Percentiles rank a stretch among this genome's conserved stretches.
Evolutionary conservation across 2,797 vertebrate species (phyloP).

Genomic region (Stomatorhinus walkeri): DNA sequence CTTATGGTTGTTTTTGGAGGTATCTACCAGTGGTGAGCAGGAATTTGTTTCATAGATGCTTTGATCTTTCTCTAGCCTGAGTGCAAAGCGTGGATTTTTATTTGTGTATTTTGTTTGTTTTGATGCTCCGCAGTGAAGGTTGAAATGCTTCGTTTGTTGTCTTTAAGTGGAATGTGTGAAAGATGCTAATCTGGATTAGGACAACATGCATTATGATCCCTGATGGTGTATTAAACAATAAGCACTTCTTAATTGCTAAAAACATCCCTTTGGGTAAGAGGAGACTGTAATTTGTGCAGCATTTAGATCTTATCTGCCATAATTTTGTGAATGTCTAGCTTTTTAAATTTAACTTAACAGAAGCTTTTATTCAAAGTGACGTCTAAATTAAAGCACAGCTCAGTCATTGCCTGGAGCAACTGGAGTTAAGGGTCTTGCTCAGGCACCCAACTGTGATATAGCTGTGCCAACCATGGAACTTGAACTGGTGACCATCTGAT

Average conservation of each 20-base stretch:
- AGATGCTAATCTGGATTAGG: background rate
- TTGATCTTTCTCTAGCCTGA: background rate
- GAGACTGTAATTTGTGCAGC: background rate
- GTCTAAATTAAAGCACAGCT: background rate
- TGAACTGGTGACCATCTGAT: background rate
- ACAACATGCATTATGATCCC: background rate
- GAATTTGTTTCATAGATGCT: conserved; percentile 3
- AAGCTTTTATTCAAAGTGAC: background rate
- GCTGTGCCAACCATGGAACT: background rate
- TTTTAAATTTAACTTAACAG: background rate
- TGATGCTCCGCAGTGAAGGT: background rate
- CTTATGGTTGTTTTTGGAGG: background rate
- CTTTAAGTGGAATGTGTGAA: background rate
- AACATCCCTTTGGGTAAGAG: background rate
- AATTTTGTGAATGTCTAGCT: background rate
- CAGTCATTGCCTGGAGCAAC: background rate
- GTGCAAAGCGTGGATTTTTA: background rate
- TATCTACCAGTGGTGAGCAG: conserved; percentile 20
- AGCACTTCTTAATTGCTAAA: background rate
- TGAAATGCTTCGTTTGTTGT: background rate
- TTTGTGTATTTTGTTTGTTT: conserved; percentile 23
- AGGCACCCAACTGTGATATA: background rate
- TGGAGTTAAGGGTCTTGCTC: background rate
- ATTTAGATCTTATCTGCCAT: background rate
- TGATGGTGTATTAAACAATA: background rate